Percentiles rank a stretch among this genome's conserved stretches.
Evolutionary conservation across 1,140 invertebrate genomes (phyloP).

Genomic region (Intoshia linei): DNA sequence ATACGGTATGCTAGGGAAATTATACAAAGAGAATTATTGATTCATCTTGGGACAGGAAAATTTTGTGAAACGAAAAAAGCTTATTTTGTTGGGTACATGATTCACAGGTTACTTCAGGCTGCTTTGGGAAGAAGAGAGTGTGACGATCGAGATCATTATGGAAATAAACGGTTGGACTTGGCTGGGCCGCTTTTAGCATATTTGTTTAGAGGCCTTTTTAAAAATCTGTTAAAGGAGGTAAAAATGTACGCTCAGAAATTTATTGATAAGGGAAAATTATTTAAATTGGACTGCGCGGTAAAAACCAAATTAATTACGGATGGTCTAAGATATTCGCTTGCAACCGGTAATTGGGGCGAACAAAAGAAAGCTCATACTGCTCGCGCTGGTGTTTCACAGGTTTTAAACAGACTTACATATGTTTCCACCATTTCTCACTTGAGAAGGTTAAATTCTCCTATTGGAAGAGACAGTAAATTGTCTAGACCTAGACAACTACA

Average conservation of each 20-base stretch:
- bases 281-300: slow-evolving; percentile 75
- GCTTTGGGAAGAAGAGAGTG: slow-evolving; percentile 68
- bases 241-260: slow-evolving; percentile 90
- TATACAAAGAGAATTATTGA: slow-evolving; percentile 92
- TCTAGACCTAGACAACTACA: slow-evolving; percentile 86
- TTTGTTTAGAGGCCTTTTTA: slow-evolving; percentile 39
- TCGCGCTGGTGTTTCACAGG: slow-evolving; percentile 55
- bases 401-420: slow-evolving; percentile 46
- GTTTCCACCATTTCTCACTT: slow-evolving; percentile 87
- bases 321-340: slow-evolving; percentile 74
- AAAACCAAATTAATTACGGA: slow-evolving; percentile 90
- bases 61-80: slow-evolving; percentile 98
- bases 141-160: slow-evolving; percentile 95
- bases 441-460: slow-evolving; percentile 74
- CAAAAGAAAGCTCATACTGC: slow-evolving; percentile 97
- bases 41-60: slow-evolving; percentile 68
- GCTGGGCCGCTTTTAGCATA: slow-evolving; percentile 79
- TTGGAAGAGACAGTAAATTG: slow-evolving; percentile 82
- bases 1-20: slow-evolving; percentile 96
- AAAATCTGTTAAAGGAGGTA: slow-evolving; percentile 29
- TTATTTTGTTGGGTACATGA: slow-evolving; percentile 92
- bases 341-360: slow-evolving; percentile 96
- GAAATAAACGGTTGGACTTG: slow-evolving; percentile 78
- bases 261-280: slow-evolving; percentile 85
- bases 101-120: slow-evolving; percentile 61